These are phyloP conservation scores for Pogonophryne albipinna DNA, from an alignment of 2,797 vertebrate genomes.

Conservation along the genomic window DNA sequence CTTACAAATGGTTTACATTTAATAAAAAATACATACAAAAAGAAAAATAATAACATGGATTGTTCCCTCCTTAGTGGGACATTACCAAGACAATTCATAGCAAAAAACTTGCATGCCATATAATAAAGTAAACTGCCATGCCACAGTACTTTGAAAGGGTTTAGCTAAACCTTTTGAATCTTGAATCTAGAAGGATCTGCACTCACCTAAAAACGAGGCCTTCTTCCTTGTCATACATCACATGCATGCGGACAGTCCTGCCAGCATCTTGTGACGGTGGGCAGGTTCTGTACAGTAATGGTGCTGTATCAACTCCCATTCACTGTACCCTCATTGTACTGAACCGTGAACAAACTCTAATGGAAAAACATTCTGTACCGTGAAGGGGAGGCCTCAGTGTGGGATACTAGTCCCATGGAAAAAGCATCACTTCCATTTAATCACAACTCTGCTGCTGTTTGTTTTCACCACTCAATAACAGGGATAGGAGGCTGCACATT, in stretches of 20 bases:
- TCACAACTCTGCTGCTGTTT: constrained; percentile 12
- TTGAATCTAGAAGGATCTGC: neutral
- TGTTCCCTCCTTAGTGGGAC: neutral
- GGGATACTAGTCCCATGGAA: neutral
- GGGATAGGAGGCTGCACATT: neutral
- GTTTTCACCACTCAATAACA: constrained; percentile 5
- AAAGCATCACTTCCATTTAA: constrained; percentile 18
- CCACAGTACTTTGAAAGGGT: neutral
- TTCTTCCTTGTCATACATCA: neutral
- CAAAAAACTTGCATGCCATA: neutral
- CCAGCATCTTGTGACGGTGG: constrained; percentile 21
- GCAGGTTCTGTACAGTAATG: constrained; percentile 1
- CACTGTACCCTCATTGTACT: constrained; percentile 12
- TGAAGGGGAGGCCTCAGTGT: constrained; percentile 29
- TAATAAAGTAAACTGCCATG: neutral
- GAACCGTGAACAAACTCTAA: constrained; percentile 57
- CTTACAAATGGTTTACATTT: neutral
- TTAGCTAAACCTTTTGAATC: neutral
- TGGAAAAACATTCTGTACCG: constrained; percentile 40
- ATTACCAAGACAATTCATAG: neutral
- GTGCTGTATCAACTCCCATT: constrained; percentile 19
- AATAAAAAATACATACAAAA: neutral
- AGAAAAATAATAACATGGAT: neutral
- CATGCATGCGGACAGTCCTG: constrained; percentile 30
- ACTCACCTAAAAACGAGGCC: neutral